These are phyloP conservation scores for Melanerpes aurifrons DNA, from an alignment of 2,113 vertebrate species.

Conservation along the genomic window DNA sequence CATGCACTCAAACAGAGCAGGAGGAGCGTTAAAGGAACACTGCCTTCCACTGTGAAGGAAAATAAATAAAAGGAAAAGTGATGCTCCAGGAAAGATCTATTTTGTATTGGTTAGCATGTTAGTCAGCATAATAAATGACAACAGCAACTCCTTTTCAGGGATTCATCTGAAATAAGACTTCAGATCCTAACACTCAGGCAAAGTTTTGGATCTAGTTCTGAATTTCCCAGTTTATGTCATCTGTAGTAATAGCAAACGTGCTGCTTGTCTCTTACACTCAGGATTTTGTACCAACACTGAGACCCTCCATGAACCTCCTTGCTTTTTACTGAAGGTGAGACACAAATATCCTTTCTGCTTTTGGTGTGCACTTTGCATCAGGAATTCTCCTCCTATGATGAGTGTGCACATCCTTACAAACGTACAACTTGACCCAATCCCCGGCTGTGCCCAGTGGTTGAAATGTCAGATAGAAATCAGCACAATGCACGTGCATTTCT, in stretches of 20 bases:
- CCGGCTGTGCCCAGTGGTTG: neutral
- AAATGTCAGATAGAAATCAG: slow-evolving; percentile 24
- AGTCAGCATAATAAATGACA: neutral
- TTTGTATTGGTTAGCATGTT: neutral
- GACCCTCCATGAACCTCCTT: neutral
- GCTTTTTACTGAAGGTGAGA: neutral
- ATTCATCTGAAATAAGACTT: neutral
- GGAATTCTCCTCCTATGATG: neutral
- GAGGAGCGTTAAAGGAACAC: neutral
- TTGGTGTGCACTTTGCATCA: neutral
- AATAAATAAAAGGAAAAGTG: neutral
- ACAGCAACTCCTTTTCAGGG: neutral
- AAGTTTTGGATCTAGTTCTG: neutral
- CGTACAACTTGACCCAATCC: neutral
- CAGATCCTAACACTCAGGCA: neutral
- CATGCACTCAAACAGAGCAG: neutral
- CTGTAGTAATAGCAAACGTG: neutral
- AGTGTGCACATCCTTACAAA: neutral
- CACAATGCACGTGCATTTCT: neutral
- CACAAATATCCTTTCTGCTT: neutral
- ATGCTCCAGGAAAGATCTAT: slow-evolving; percentile 38
- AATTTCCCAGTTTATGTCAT: neutral
- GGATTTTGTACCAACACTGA: neutral
- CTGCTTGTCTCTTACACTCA: neutral
- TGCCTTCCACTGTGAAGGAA: neutral